Base-by-base conservation (phyloP, 2,888 invertebrate genomes). In the Chymomyza caudatula region DNA sequence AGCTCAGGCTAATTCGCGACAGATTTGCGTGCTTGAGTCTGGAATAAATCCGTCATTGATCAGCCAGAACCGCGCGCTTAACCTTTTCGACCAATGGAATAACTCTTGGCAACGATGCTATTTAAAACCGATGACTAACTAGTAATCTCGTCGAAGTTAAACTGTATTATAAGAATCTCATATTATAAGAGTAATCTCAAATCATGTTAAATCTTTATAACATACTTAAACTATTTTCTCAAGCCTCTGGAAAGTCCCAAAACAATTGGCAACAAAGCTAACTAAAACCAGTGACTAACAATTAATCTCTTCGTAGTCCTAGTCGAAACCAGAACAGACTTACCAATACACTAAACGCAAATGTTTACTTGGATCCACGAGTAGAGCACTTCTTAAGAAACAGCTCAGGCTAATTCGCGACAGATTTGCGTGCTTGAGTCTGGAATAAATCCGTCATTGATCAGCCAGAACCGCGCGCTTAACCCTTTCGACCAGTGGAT, bases 401-500 rank as follows among this genome's bases (percentile, higher is more conserved):
- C 44, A 37, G 29, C 29, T 37, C 44, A 47, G 44, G 44, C 44
- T 47, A 47, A 51, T 51, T 17, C 53, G 78, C 68, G 72, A 74
- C 66, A 80, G 80, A 80, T 76, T 74, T 73, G 69, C 64, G 2
- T 29, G 29, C 19, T 19, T 49, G 49, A 49, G 49, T 29, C 29
- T 76, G 67, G 65, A 71, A 70, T 68, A 82, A 80, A 80, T 82
- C 80, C 77, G 20, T 37, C 29, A 37, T 37, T 37, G 29, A 37
- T 37, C 29, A 37, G 29, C 29, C 29, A 37, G 29, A 8, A 11
- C 20, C 54, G 56, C 67, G 59, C 68, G 74, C 70, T 82, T 80
- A 82, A 80, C 80, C 80, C 80, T 83, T 82, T 77, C n/a, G 22
- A 13, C 2, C 52, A 13, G 13, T 1, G 53, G 83, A 80, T 80